A percentile compares a stretch with the other conserved stretches of the same genome.
Evolutionary conservation across 64 coral and sea anemone genomes (phyloP).

Genomic region (Astreopora myriophthalma): DNA sequence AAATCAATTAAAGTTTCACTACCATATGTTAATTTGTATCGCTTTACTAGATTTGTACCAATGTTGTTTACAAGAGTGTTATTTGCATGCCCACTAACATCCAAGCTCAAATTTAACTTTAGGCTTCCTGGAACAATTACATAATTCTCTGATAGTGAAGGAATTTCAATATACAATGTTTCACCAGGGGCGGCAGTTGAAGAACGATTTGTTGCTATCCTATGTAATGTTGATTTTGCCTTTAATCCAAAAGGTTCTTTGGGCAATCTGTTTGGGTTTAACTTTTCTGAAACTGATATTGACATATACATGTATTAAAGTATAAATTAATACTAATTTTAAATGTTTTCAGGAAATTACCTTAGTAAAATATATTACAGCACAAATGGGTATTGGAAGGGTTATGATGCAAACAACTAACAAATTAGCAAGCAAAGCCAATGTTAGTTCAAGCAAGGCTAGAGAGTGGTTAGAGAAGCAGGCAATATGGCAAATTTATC

Average conservation of each 20-base stretch:
- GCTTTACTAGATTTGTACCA: background rate
- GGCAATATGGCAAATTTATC: too few species aligned
- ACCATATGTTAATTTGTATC: constrained; percentile 3
- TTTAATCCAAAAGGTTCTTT: too few species aligned
- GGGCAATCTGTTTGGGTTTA: too few species aligned
- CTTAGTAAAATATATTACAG: constrained; percentile 80
- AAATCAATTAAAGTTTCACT: constrained; percentile 50
- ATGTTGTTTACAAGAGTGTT: constrained; percentile 1
- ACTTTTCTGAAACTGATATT: too few species aligned
- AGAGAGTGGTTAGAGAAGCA: constrained; percentile 39
- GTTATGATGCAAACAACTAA: too few species aligned
- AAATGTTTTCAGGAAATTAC: too few species aligned
- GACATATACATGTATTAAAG: too few species aligned
- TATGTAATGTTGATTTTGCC: constrained; percentile 42
- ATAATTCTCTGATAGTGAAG: constrained; percentile 8
- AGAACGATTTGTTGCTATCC: constrained; percentile 44
- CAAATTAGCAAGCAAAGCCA: constrained; percentile 59
- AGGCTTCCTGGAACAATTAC: constrained; percentile 4
- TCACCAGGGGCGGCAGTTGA: constrained; percentile 36
- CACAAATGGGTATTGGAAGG: too few species aligned
- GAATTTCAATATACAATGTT: constrained; percentile 4
- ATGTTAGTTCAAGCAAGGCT: background rate
- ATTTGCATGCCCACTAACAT: background rate
- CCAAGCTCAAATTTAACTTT: background rate
- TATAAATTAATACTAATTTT: too few species aligned